Conservation (phyloP, 2,888 invertebrate genomes). For the Ceratothoa steindachneri region DNA sequence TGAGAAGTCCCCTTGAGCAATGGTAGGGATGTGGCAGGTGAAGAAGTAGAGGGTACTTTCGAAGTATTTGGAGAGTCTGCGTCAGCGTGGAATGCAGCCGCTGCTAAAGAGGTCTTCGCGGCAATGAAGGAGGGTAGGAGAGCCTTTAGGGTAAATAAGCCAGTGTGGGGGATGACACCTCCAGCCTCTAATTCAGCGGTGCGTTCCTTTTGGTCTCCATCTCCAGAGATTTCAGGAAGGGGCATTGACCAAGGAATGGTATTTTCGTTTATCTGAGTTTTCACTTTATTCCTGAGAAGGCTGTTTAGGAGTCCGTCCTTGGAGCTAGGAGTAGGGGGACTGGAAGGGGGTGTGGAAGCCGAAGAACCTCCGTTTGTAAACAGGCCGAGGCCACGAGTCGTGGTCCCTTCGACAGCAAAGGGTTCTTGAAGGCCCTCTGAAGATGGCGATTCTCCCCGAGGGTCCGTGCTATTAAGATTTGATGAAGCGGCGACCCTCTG, state of each 20-base stretch:
- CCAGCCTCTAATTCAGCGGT: background rate
- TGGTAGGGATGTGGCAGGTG: background rate
- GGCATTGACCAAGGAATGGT: background rate
- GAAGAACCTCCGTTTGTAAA: background rate
- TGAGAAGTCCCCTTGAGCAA: background rate
- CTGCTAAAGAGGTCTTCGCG: background rate
- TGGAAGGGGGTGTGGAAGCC: background rate
- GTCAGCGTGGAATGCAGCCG: background rate
- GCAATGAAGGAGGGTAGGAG: background rate
- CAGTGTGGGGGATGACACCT: background rate
- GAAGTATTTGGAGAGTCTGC: background rate
- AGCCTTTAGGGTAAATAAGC: background rate
- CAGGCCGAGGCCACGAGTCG: background rate
- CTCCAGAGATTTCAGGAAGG: background rate
- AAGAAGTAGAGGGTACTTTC: background rate
- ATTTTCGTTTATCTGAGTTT: background rate
- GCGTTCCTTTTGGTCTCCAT: background rate
- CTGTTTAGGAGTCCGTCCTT: background rate
- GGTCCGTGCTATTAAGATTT: background rate
- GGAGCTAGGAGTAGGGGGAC: background rate
- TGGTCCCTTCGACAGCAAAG: background rate
- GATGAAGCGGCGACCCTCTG: slow-evolving; percentile 43
- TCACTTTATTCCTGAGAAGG: background rate
- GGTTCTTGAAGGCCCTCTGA: background rate
- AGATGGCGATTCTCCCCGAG: background rate